Evolutionary conservation across 1,140 invertebrate species (phyloP), one percentile per base, ranked within the genome.

Genomic region (Papilio xuthus): DNA sequence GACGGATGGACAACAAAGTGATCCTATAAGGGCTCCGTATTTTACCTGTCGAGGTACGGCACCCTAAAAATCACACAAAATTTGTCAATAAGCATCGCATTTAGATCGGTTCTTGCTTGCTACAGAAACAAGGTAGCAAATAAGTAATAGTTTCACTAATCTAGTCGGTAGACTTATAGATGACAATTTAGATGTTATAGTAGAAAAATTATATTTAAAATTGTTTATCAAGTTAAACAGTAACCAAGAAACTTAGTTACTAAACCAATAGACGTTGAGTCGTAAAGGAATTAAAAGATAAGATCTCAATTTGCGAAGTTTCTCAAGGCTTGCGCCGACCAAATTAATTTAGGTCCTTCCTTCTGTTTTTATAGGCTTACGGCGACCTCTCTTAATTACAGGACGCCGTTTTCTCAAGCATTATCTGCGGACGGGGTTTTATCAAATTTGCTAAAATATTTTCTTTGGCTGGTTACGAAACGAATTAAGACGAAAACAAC

Each of bases 211-310:
- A 28, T 12, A 67, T 15, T 67, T 67, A 28, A 67, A 28, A 28
- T 67, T 67, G 26, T 67, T 67, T 72, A 13, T 71, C 37, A n/a
- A 71, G 70, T 44, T 23, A 50, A 37, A 74, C 7, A 50, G 60
- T 18, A n/a, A 76, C 60, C 74, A 76, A 63, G 53, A 60, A 63
- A 76, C 18, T 20, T 23, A 60, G 74, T 79, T 78, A 82, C 82
- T 82, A 79, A 81, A 80, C 79, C 78, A 80, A 78, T 72, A 79
- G 53, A 75, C 79, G 70, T 67, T 50, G 72, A 67, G 80, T 83
- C 80, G 84, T 83, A 84, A 83, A 76, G 82, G 85, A 82, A 87
- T 88, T 90, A 89, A 84, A 86, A 88, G 89, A 90, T 90, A 90
- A 90, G 80, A 90, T 88, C 86, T 83, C 88, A 89, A 89, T 89